phyloP scores from a whole-genome alignment of 2,888 invertebrate genomes.

The Conomelus anceps region DNA sequence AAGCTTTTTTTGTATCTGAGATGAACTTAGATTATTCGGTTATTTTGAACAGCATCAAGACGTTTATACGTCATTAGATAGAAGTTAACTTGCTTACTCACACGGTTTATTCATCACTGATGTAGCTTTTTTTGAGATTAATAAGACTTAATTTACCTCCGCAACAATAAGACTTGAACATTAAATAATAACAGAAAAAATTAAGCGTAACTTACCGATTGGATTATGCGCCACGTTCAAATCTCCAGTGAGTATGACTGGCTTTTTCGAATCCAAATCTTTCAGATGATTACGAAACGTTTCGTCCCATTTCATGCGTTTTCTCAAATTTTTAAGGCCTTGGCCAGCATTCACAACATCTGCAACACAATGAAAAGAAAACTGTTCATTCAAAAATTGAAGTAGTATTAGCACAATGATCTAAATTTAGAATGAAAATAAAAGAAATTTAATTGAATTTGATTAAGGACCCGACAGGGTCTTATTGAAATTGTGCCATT shows the following conservation, averaged over 20 bases:
- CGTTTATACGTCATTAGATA: no score
- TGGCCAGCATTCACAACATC: slow-evolving; percentile 94
- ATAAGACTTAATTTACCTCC: background rate
- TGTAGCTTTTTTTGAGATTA: no score
- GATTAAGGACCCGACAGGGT: no score
- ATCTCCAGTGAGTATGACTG: slow-evolving; percentile 92
- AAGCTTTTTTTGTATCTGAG: no score
- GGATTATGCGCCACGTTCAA: slow-evolving; percentile 95
- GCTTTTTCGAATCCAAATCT: slow-evolving; percentile 77
- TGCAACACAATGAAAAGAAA: slow-evolving; percentile 36
- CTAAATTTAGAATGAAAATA: no score
- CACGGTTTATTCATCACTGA: no score
- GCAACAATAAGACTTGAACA: background rate
- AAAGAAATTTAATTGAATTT: background rate
- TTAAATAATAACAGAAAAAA: background rate
- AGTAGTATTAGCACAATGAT: no score
- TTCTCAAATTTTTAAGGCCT: slow-evolving; percentile 76
- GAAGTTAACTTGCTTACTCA: no score
- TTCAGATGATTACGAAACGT: slow-evolving; percentile 71
- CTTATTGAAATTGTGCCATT: no score
- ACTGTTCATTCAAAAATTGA: background rate
- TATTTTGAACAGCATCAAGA: no score
- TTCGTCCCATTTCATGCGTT: slow-evolving; percentile 85
- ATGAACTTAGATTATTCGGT: no score
- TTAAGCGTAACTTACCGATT: slow-evolving; percentile 58